Evolutionary conservation across 2,888 invertebrate species (phyloP), one percentile per base, ranked within the genome.

Genomic region (Athetis lepigone): DNA sequence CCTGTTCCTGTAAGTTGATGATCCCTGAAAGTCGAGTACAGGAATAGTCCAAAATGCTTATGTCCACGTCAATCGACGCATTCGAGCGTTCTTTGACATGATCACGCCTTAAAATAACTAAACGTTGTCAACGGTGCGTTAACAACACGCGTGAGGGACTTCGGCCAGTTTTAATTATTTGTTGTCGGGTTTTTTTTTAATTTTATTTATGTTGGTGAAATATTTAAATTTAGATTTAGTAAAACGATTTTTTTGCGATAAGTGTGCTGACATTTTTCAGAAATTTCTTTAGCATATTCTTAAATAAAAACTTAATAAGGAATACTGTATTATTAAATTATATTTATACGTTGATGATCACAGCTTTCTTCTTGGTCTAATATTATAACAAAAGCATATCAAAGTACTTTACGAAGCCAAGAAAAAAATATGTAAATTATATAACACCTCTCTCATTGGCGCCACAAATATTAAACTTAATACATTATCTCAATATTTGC

Each of bases 11-110:
- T 81, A 78, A 84, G 29, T 67, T 54, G 72, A 27, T 80, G 82
- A 77, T 79, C 75, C 64, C 67, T 81, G 84, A 81, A 79, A 87
- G 78, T 70, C 78, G 62, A 60, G 50, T 58, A 75, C 78, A 79
- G 72, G 86, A 84, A 85, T 85, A 86, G 83, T 76, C 75, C 70
- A 72, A 73, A 70, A 75, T 68, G 77, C 80, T 75, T 55, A 51
- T 75, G 74, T 73, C 68, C 70, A 75, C 77, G 81, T 84, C 85
- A 80, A 70, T 81, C 77, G 52, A 19, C 72, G 75, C 75, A 75
- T 45, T 66, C 46, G 18, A 75, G 63, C 80, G 70, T 75, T 43
- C 36, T 55, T 71, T 80, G 55, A 64, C 69, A 75, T 70, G 75
- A 82, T 61, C 67, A 47, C 63, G 40, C 68, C 75, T 69, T 50